Evolutionary conservation across 2,113 vertebrate species (phyloP).

Genomic region (Tinamus guttatus): DNA sequence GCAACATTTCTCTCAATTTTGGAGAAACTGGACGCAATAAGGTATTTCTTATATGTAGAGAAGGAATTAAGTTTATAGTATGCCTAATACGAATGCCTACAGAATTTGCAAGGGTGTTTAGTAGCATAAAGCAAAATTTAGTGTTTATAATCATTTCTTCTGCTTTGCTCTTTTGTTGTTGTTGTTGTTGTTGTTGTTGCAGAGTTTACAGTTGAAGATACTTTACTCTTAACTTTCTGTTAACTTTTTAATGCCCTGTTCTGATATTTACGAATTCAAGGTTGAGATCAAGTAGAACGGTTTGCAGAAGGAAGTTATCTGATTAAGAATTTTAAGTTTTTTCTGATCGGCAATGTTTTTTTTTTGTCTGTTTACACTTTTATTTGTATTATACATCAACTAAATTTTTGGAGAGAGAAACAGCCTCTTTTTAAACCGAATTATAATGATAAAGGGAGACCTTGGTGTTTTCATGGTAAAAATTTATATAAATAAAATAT

Average conservation of each 20-base stretch:
- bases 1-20: not conserved
- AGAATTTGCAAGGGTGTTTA: not conserved
- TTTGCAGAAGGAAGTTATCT: not conserved
- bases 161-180: not conserved
- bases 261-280: not conserved
- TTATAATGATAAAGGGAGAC: not conserved
- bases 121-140: not conserved
- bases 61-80: not conserved
- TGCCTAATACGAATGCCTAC: not conserved
- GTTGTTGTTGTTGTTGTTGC: not conserved
- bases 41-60: not conserved
- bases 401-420: not conserved
- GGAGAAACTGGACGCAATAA: not conserved
- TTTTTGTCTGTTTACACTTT: not conserved
- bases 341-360: not conserved
- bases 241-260: not conserved
- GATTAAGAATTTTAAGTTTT: not conserved
- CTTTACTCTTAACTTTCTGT: not conserved
- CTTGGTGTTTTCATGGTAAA: not conserved
- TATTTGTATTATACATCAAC: not conserved
- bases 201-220: not conserved
- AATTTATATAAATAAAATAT: not conserved
- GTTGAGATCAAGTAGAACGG: not conserved
- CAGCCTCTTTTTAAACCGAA: not conserved
- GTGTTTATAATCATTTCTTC: not conserved